These are phyloP conservation scores for Gracilinanus agilis DNA, from an alignment of 2,113 vertebrate genomes.

Conservation along the genomic window DNA sequence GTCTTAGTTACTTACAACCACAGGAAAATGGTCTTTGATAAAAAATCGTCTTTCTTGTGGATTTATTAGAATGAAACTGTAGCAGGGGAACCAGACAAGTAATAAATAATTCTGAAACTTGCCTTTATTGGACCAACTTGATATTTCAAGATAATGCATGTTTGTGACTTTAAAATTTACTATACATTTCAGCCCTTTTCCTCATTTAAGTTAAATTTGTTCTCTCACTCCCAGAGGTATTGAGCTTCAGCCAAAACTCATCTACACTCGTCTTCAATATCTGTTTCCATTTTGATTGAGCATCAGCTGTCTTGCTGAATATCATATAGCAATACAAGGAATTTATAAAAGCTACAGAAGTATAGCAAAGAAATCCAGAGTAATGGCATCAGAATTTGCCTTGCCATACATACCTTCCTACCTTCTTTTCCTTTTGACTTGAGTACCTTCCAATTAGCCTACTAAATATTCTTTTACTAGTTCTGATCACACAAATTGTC, in stretches of 20 bases:
- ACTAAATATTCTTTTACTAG: not conserved
- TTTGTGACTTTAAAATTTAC: slow-evolving; percentile 49
- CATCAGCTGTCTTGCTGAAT: slow-evolving; percentile 63
- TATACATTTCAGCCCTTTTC: slow-evolving; percentile 46
- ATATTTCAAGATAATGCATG: slow-evolving; percentile 57
- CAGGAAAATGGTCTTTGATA: slow-evolving; percentile 31
- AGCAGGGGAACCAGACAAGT: slow-evolving; percentile 58
- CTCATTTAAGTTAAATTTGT: slow-evolving; percentile 38
- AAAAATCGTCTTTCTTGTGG: slow-evolving; percentile 46
- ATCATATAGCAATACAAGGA: slow-evolving; percentile 51
- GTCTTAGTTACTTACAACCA: slow-evolving; percentile 22
- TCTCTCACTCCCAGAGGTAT: slow-evolving; percentile 50
- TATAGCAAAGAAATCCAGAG: slow-evolving; percentile 7
- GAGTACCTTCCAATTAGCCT: not conserved
- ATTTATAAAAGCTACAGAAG: slow-evolving; percentile 7
- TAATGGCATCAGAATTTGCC: slow-evolving; percentile 32
- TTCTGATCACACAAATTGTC: not conserved
- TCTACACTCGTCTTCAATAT: slow-evolving; percentile 61
- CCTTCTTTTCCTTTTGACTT: not conserved
- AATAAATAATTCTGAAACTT: slow-evolving; percentile 59
- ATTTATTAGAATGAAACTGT: slow-evolving; percentile 58
- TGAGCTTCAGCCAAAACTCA: slow-evolving; percentile 63
- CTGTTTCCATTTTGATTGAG: slow-evolving; percentile 63
- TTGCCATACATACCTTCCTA: not conserved
- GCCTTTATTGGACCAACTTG: slow-evolving; percentile 45